These are phyloP conservation scores for Zootermopsis nevadensis DNA, from an alignment of 2,888 invertebrate species.

Conservation along the genomic window DNA sequence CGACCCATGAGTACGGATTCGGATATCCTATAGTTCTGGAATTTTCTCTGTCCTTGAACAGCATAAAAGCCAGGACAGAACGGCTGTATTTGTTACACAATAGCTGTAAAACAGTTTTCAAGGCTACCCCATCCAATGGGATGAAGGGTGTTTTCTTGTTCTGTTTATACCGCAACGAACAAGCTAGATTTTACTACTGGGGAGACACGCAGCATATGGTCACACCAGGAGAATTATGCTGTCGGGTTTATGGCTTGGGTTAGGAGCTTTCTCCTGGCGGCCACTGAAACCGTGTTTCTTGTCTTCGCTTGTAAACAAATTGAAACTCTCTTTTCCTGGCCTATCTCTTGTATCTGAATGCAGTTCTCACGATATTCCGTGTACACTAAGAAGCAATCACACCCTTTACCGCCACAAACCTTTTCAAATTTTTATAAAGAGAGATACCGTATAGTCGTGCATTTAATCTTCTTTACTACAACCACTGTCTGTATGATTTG, in stretches of 20 bases:
- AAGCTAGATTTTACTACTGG: constrained; percentile 19
- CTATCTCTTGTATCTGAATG: too few species aligned
- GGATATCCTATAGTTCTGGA: too few species aligned
- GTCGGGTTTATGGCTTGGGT: background rate
- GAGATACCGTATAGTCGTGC: too few species aligned
- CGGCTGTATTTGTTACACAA: background rate
- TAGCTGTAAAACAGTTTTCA: background rate
- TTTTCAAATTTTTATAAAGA: too few species aligned
- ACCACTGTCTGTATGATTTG: too few species aligned
- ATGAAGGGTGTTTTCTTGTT: background rate
- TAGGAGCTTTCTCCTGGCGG: background rate
- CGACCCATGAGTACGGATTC: too few species aligned
- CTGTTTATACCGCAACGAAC: constrained; percentile 17
- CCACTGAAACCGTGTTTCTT: background rate
- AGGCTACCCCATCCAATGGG: background rate
- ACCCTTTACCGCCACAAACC: too few species aligned
- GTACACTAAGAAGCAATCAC: too few species aligned
- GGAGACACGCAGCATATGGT: constrained; percentile 34
- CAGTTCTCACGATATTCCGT: too few species aligned
- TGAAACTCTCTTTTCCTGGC: background rate
- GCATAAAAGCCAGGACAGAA: background rate
- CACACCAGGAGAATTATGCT: background rate
- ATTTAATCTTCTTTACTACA: too few species aligned
- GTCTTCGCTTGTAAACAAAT: background rate
- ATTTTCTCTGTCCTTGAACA: too few species aligned